A percentile compares a stretch with the other conserved stretches of the same genome.
phyloP scores from a whole-genome alignment of 2,113 vertebrate species.

The Merops nubicus region DNA sequence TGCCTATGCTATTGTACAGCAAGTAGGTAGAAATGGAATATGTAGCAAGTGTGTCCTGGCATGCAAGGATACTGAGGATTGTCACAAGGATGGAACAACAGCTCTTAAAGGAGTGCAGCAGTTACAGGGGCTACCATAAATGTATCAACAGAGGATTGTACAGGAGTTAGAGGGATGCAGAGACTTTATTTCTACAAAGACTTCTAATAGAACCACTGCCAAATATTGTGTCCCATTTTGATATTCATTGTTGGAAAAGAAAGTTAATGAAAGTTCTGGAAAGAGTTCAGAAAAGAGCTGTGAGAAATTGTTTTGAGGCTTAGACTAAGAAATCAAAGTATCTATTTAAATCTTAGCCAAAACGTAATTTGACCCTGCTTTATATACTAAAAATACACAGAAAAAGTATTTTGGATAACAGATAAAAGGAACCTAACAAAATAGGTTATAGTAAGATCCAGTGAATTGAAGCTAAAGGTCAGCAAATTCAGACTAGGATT shows the following conservation, averaged over 20 bases:
- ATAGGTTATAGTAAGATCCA: conserved; percentile 37
- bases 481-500: conserved; percentile 27
- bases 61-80: not conserved
- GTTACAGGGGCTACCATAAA: not conserved
- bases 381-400: conserved; percentile 25
- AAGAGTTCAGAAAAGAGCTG: conserved; percentile 36
- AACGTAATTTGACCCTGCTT: conserved; percentile 15
- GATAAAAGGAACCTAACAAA: conserved; percentile 44
- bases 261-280: conserved; percentile 41
- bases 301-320: conserved; percentile 34
- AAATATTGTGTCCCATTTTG: conserved; percentile 2
- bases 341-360: conserved; percentile 31
- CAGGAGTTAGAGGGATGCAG: not conserved
- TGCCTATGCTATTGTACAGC: not conserved
- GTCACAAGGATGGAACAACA: not conserved
- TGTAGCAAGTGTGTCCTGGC: not conserved
- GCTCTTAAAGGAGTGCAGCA: not conserved
- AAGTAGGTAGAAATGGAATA: not conserved
- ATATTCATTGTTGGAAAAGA: conserved; percentile 21
- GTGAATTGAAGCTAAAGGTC: conserved; percentile 27
- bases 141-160: not conserved
- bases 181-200: not conserved
- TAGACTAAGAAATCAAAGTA: conserved; percentile 38
- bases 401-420: conserved; percentile 27
- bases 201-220: not conserved